phyloP scores from a whole-genome alignment of 2,113 vertebrate species.

The Sterrhoptilus dennistouni region DNA sequence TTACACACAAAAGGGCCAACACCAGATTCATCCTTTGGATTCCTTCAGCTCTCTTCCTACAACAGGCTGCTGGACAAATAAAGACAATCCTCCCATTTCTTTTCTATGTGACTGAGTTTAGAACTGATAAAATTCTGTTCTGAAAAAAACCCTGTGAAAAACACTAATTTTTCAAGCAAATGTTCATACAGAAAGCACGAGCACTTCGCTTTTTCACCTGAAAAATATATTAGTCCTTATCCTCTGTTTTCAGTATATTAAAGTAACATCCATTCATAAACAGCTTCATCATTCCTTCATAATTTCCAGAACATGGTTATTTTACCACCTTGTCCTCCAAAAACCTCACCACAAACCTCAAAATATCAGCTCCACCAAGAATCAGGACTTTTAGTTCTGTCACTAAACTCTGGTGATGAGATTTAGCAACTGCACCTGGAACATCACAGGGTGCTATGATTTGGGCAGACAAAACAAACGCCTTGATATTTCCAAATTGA shows the following conservation, averaged over 20 bases:
- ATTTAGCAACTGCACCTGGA: neutral
- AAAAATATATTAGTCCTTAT: neutral
- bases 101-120: neutral
- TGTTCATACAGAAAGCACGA: fast-evolving
- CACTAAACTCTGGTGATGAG: neutral
- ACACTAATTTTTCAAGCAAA: neutral
- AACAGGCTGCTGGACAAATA: neutral
- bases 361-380: neutral
- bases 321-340: neutral
- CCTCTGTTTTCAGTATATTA: neutral
- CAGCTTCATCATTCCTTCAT: neutral
- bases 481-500: neutral
- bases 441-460: neutral
- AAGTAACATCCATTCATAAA: neutral
- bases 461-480: neutral
- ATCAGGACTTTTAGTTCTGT: neutral
- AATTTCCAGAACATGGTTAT: neutral
- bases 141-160: neutral
- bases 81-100: neutral
- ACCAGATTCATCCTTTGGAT: neutral
- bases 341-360: neutral
- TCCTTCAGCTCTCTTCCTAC: neutral
- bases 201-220: neutral
- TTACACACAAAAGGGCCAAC: neutral
- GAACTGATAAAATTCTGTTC: neutral